Percentiles rank a stretch among this genome's conserved stretches.
phyloP scores from a whole-genome alignment of 2,113 vertebrate genomes.

The Menidia beryllina region DNA sequence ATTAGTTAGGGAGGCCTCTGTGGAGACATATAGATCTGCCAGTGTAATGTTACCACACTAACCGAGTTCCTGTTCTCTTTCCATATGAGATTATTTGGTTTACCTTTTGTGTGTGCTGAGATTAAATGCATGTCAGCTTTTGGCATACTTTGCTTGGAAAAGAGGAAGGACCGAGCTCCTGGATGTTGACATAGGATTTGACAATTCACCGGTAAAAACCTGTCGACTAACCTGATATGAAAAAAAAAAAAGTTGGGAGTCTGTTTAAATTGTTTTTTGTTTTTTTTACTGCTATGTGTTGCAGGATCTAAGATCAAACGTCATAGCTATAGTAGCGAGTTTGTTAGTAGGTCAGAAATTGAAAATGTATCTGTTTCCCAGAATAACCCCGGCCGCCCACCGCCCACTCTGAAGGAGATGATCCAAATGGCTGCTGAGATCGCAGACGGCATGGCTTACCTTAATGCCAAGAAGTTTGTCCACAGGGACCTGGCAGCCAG shows the following conservation, averaged over 20 bases:
- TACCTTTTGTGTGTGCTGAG: constrained; percentile 6
- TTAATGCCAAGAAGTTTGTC: constrained; percentile 97
- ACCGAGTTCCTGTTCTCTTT: neutral
- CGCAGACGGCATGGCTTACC: constrained; percentile 96
- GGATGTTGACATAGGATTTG: constrained; percentile 37
- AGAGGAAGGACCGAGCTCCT: constrained; percentile 19
- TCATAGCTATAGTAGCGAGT: neutral
- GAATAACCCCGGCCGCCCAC: constrained; percentile 93
- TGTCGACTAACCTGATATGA: neutral
- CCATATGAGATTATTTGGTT: neutral
- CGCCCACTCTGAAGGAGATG: constrained; percentile 93
- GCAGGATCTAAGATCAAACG: neutral
- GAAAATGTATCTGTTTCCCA: constrained; percentile 51
- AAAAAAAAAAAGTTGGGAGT: too few relatives aligned
- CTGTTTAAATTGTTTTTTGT: neutral
- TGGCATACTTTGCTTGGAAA: constrained; percentile 9
- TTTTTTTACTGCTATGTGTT: too few relatives aligned
- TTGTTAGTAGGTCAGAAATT: constrained; percentile 1
- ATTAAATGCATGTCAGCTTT: constrained; percentile 3
- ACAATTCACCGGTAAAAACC: constrained; percentile 4
- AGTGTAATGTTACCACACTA: neutral
- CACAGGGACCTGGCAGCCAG: constrained; percentile 95
- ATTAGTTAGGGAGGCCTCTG: neutral
- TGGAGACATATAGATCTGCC: neutral
- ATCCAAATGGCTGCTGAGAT: constrained; percentile 97